phyloP scores from a whole-genome alignment of 2,888 invertebrate species.

The Napeogenes inachia region DNA sequence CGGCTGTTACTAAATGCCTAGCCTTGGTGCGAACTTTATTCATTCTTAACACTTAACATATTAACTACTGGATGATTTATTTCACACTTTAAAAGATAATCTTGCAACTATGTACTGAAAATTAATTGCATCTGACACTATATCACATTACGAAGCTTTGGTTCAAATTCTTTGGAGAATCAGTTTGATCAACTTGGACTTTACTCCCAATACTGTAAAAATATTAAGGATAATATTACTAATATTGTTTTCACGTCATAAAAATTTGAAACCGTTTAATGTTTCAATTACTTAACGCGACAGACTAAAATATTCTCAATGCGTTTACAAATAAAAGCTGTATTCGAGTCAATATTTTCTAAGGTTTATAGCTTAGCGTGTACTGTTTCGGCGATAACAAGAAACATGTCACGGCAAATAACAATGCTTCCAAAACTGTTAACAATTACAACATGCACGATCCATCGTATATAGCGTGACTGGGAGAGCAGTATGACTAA shows the following conservation, averaged over 20 bases:
- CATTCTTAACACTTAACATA: not conserved
- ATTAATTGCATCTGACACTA: not conserved
- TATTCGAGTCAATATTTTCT: not conserved
- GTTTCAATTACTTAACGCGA: slow-evolving; percentile 1
- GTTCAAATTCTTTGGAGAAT: too few species aligned
- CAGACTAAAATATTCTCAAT: slow-evolving; percentile 9
- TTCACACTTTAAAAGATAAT: not conserved
- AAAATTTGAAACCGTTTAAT: not conserved
- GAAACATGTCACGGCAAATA: slow-evolving; percentile 24
- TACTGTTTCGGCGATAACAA: slow-evolving; percentile 20
- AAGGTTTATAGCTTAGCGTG: slow-evolving; percentile 13
- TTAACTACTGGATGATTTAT: not conserved
- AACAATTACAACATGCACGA: slow-evolving; percentile 11
- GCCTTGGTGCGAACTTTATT: not conserved
- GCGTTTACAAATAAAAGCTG: not conserved
- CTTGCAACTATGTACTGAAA: not conserved
- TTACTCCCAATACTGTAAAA: too few species aligned
- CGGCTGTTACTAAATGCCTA: slow-evolving; percentile 10
- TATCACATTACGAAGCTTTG: too few species aligned
- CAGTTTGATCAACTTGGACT: too few species aligned
- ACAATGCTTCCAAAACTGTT: slow-evolving; percentile 16
- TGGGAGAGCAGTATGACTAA: not conserved
- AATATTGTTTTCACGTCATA: slow-evolving; percentile 7
- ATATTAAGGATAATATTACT: too few species aligned
- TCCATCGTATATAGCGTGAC: slow-evolving; percentile 1